A percentile compares a stretch with the other conserved stretches of the same genome.
Conservation (phyloP, 2,888 invertebrate genomes). For the Azorinus chamasolen region DNA sequence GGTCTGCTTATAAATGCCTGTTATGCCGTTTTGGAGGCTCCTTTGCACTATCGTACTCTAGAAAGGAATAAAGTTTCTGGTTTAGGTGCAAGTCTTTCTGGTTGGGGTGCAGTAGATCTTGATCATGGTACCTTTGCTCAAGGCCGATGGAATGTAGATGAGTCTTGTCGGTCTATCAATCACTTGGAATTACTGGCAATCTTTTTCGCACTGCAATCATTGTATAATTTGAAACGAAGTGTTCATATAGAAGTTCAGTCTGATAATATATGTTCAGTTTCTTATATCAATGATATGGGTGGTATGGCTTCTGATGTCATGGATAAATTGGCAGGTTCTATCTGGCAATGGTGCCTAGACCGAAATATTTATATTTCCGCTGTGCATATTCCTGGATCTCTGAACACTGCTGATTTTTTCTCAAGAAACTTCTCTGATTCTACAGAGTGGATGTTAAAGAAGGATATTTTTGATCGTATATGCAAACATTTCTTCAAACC, state of each 20-base stretch:
- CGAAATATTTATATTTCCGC: slow-evolving; percentile 1
- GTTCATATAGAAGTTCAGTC: slow-evolving; percentile 10
- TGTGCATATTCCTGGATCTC: slow-evolving; percentile 15
- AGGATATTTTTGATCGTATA: too few species aligned
- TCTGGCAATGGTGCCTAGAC: slow-evolving; percentile 10
- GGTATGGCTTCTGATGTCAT: too few species aligned
- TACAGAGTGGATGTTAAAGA: slow-evolving; percentile 36
- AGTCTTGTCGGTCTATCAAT: neutral
- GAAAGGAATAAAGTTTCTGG: too few species aligned
- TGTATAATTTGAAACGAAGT: neutral
- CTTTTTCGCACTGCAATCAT: neutral
- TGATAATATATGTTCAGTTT: slow-evolving; percentile 9
- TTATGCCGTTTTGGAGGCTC: too few species aligned
- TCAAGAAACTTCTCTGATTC: slow-evolving; percentile 47
- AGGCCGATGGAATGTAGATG: too few species aligned
- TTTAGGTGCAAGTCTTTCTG: too few species aligned
- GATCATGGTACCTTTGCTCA: neutral
- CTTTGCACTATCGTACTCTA: slow-evolving; percentile 10
- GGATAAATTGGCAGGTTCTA: neutral
- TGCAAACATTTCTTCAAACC: too few species aligned
- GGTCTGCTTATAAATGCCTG: too few species aligned
- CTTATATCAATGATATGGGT: too few species aligned
- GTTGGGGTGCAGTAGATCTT: too few species aligned
- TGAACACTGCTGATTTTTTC: too few species aligned
- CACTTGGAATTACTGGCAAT: slow-evolving; percentile 6